Base-by-base conservation (phyloP, 1,140 invertebrate genomes). In the Acromyrmex heyeri region DNA sequence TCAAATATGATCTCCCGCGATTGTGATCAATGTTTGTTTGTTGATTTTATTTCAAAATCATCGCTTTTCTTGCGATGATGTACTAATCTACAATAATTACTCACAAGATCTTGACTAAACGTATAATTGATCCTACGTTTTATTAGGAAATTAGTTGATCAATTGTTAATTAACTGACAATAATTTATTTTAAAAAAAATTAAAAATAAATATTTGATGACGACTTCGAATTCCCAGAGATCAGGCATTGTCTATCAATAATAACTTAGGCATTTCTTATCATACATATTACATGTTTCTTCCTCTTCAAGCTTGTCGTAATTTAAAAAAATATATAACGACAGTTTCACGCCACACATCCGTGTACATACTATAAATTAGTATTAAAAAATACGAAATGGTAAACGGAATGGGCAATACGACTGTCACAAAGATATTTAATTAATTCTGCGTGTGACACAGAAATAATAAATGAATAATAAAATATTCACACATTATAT, bases 1-100 rank as follows among this genome's bases (percentile, higher is more conserved):
- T 55, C 59, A 27, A 38, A 67, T 87, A 90, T 81, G 89, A 90
- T 90, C 89, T 90, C 89, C 77, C 86, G 62, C 53, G 69, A 87
- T 90, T 90, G 88, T 82, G 86, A 90, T 90, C 75, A 78, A 50
- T 69, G 24, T 69, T 64, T 76, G 16, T 5, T 10, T 85, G 24
- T 85, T 62, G 50, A 67, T 53, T 67, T 10, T n/a, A 53, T 8
- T n/a, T 6, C 38, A 48, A 82, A 61, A 86, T 81, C 48, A 27
- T 78, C n/a, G 5, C 44, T 34, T 62, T 16, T 75, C 8, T 48
- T 44, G 57, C 38, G 27, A 62, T 30, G 44, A 61, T 64, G 16
- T 38, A 53, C 14, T 44, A 34, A 38, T 34, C 24, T n/a, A 44
- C 12, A 12, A 59, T 72, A 59, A 82, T 82, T 6, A 72, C 7